phyloP scores from a whole-genome alignment of 2,888 invertebrate genomes.

The Xestoiulus laeticollis region DNA sequence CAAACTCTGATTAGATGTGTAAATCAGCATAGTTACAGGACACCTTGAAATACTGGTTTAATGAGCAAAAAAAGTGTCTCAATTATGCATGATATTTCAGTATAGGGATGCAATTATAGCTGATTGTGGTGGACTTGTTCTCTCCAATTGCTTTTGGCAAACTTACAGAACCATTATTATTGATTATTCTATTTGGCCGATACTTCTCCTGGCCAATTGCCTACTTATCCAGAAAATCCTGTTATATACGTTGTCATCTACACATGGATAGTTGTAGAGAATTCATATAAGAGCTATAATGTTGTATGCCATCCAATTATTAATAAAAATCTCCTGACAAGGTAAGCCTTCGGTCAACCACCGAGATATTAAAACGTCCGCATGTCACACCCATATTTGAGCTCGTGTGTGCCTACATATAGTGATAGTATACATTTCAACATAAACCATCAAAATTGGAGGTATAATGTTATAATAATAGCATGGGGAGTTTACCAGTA shows the following conservation, averaged over 20 bases:
- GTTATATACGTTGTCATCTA: not conserved
- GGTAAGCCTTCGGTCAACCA: constrained; percentile 14
- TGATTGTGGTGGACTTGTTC: not conserved
- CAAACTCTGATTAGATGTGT: not conserved
- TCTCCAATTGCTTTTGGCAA: not conserved
- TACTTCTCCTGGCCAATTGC: not conserved
- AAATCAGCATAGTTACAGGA: not conserved
- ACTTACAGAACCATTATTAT: constrained; percentile 14
- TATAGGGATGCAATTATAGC: not conserved
- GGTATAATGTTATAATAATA: constrained; percentile 24
- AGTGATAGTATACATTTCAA: not conserved
- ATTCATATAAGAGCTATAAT: not conserved
- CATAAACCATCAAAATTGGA: not conserved
- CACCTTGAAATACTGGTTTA: not conserved
- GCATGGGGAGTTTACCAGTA: not conserved
- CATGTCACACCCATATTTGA: constrained; percentile 23
- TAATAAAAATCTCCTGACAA: constrained; percentile 1
- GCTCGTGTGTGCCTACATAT: not conserved
- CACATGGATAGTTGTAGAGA: not conserved
- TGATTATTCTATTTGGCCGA: not conserved
- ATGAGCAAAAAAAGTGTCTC: not conserved
- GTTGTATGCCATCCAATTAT: not conserved
- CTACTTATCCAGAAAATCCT: constrained; percentile 10
- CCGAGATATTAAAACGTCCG: constrained; percentile 17
- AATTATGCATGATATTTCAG: not conserved